Percentiles rank a stretch among this genome's conserved stretches.
Evolutionary conservation across 2,797 vertebrate species (phyloP).

Genomic region (Etheostoma perlongum): DNA sequence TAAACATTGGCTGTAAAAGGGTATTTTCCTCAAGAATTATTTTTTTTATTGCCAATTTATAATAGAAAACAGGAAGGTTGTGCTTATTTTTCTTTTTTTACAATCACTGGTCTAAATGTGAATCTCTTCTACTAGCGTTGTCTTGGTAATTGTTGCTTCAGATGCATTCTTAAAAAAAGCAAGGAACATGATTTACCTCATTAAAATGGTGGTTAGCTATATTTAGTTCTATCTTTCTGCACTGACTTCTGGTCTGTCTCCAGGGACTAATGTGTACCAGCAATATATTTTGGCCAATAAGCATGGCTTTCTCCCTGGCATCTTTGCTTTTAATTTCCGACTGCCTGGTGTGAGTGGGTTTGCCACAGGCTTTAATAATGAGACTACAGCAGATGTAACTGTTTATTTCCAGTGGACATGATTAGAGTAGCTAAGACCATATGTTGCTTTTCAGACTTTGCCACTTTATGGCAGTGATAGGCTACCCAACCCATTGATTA

Average conservation of each 20-base stretch:
- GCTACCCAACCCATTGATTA: conserved; percentile 41
- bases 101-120: neutral
- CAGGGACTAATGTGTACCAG: conserved; percentile 21
- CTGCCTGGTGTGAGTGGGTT: conserved; percentile 47
- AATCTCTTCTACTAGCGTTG: no score
- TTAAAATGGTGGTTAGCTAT: conserved; percentile 35
- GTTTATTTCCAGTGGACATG: conserved; percentile 64
- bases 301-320: conserved; percentile 39
- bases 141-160: neutral
- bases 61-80: neutral
- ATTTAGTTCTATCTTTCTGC: conserved; percentile 57
- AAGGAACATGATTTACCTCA: conserved; percentile 29
- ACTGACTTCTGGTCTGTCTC: conserved; percentile 41
- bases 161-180: conserved; percentile 28
- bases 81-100: neutral
- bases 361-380: conserved; percentile 57
- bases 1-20: neutral
- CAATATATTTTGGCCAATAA: conserved; percentile 32
- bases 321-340: conserved; percentile 71
- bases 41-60: conserved; percentile 12
- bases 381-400: conserved; percentile 66
- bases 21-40: neutral
- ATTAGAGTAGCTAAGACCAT: conserved; percentile 62
- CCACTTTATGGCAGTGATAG: conserved; percentile 40
- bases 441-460: conserved; percentile 61